phyloP scores from a whole-genome alignment of 1,140 invertebrate genomes.

The Steinernema feltiae region DNA sequence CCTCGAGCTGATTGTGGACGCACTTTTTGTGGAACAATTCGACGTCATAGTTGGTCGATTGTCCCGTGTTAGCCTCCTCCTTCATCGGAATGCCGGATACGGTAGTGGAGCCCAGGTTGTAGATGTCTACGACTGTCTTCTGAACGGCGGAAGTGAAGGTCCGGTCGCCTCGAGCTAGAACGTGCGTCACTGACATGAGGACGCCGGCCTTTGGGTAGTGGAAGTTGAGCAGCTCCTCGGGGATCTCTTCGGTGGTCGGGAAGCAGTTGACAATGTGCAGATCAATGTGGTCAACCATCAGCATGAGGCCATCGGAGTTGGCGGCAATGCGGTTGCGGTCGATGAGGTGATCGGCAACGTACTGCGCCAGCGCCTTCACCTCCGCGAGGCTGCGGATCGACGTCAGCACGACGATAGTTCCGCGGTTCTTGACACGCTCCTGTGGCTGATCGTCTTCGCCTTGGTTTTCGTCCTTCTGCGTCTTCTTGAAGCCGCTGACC shows the following conservation, averaged over 20 bases:
- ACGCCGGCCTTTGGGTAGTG: not conserved
- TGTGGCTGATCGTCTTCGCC: too few species aligned
- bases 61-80: not conserved
- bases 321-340: not conserved
- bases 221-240: not conserved
- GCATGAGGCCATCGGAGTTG: not conserved
- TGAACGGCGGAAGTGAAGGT: not conserved
- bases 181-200: not conserved
- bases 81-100: not conserved
- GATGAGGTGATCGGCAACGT: not conserved
- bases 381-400: not conserved
- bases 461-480: not conserved
- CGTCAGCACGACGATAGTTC: not conserved
- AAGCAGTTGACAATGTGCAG: not conserved
- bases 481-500: not conserved
- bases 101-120: not conserved
- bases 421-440: constrained; percentile 3
- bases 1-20: not conserved
- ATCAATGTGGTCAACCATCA: not conserved
- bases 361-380: not conserved
- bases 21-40: not conserved
- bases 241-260: not conserved
- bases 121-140: not conserved
- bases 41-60: not conserved
- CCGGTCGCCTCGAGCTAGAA: not conserved